Conservation (phyloP, 2,888 invertebrate genomes). For the Microplitis manilae region DNA sequence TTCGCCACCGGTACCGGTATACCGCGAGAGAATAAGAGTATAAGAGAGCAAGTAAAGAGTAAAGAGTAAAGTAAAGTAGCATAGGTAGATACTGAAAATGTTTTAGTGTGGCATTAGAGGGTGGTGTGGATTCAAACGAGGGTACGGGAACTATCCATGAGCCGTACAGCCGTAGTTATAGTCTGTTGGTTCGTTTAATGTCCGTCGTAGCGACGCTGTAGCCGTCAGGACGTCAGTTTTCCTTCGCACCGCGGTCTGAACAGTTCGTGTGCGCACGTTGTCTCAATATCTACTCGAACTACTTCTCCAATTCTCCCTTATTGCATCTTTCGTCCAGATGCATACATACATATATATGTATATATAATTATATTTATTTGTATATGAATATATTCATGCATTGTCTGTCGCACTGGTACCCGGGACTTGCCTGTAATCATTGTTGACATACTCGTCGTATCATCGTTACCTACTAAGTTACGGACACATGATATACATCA, state of each 20-base stretch:
- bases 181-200: constrained; percentile 57
- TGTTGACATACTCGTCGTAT: too few relatives aligned
- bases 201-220: constrained; percentile 62
- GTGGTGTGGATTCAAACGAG: constrained; percentile 11
- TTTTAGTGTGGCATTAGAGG: background rate
- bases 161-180: constrained; percentile 27
- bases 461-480: too few relatives aligned
- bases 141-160: constrained; percentile 42
- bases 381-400: too few relatives aligned
- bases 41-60: background rate
- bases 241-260: constrained; percentile 63
- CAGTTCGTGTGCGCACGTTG: constrained; percentile 48
- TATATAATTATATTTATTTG: too few relatives aligned
- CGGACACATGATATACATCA: background rate
- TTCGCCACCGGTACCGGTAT: too few relatives aligned
- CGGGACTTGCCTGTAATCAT: too few relatives aligned
- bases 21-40: background rate
- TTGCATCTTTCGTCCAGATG: background rate
- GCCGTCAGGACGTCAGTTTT: constrained; percentile 63
- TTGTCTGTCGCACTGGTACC: too few relatives aligned
- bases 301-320: background rate
- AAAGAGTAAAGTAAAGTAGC: constrained; percentile 26
- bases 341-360: too few relatives aligned
- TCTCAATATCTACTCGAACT: constrained; percentile 28
- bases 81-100: constrained; percentile 27